phyloP scores from a whole-genome alignment of 2,797 vertebrate species.

The Smutsia gigantea region DNA sequence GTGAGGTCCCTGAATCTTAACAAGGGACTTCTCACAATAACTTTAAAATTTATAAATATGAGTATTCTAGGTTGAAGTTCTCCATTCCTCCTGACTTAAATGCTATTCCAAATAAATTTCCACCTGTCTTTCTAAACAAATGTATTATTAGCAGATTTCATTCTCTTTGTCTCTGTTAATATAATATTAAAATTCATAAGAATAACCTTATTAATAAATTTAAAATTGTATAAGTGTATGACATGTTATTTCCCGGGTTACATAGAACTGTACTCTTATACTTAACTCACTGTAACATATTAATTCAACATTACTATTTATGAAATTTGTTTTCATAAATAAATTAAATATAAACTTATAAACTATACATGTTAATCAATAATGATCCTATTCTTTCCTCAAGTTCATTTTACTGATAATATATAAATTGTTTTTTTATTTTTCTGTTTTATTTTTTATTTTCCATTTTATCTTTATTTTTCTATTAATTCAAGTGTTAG shows the following conservation, averaged over 20 bases:
- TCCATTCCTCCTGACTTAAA: neutral
- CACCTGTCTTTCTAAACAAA: neutral
- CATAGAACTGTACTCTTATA: neutral
- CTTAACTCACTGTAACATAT: neutral
- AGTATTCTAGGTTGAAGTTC: neutral
- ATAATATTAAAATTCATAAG: neutral
- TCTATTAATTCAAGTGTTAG: neutral
- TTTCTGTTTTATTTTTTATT: too few species aligned
- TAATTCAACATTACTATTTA: neutral
- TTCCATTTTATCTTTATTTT: neutral
- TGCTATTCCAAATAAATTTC: neutral
- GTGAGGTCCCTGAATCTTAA: neutral
- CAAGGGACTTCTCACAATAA: neutral
- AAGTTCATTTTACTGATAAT: neutral
- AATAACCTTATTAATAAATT: neutral
- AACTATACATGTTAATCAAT: neutral
- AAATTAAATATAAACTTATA: neutral
- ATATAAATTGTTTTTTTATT: neutral
- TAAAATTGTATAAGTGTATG: neutral
- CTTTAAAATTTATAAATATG: conserved; percentile 31
- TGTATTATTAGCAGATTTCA: neutral
- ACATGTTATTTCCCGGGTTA: neutral
- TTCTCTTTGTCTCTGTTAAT: neutral
- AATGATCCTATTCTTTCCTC: neutral
- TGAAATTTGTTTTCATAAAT: neutral